Evolutionary conservation across 2,888 invertebrate species (phyloP), one percentile per base, ranked within the genome.

Genomic region (Drosophila acutilabella): DNA sequence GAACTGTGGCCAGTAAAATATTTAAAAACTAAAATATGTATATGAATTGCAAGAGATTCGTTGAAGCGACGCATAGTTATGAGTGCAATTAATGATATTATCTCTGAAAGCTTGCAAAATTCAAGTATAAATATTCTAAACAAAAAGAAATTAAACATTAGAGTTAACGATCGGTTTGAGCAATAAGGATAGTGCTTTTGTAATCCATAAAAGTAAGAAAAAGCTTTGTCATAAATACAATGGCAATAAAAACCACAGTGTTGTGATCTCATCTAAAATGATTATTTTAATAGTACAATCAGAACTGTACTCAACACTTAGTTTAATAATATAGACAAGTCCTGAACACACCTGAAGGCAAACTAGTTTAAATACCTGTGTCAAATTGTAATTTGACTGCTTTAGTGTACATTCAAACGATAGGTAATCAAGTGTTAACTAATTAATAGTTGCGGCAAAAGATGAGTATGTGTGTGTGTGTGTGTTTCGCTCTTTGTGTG

Each of bases 361-460:
- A 23, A 20, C 26, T 50, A 40, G 38, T n/a, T 20, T 1, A 42
- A 54, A 42, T 42, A 30, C 8, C 18, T 4, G 7, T 36, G 23
- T 18, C 30, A 42, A 18, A 11, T 5, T 18, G 26, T 16, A 14
- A 1, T 36, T 40, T 54, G 20, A n/a, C 8, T 16, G n/a, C 23
- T 48, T 11, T 56, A 67, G 74, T 64, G 64, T 26, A 57, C 33
- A 42, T 48, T 38, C 59, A 69, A 75, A 50, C 59, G 69, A 30
- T 54, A 47, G 44, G 61, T 52, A 64, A 69, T 57, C 56, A 69
- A 52, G 52, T 54, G 42, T 50, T 18, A 47, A 54, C 72, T 78
- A 83, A 83, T 81, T 84, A 83, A 87, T 83, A 66, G 69, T 61
- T 68, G 70, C 56, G 59, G 56, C 52, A 60, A 2, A 20, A 38